Evolutionary conservation across 2,797 vertebrate species (phyloP).

Genomic region (Parambassis ranga): DNA sequence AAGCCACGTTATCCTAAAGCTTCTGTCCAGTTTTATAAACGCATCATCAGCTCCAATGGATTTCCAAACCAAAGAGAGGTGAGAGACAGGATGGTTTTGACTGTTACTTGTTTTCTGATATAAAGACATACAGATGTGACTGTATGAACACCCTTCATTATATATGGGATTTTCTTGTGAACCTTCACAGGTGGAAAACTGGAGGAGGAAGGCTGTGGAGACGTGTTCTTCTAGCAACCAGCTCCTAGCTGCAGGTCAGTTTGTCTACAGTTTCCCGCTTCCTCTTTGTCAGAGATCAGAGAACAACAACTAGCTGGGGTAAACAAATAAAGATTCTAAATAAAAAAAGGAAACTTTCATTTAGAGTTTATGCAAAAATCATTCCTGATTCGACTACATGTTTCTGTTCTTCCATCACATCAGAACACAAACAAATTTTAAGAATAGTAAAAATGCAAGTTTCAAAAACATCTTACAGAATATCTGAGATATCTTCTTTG

Average conservation of each 20-base stretch:
- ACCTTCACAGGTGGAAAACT: slow-evolving; percentile 84
- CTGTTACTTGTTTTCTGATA: too few relatives aligned
- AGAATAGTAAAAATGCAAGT: slow-evolving; percentile 21
- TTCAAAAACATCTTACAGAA: slow-evolving; percentile 56
- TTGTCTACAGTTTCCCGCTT: background rate
- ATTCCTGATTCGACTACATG: slow-evolving; percentile 9
- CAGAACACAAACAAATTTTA: slow-evolving; percentile 10
- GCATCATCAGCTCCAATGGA: slow-evolving; percentile 87
- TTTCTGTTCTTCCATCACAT: slow-evolving; percentile 21
- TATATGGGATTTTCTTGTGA: background rate
- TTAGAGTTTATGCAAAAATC: too few relatives aligned
- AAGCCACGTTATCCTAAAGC: slow-evolving; percentile 93
- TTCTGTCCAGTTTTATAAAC: slow-evolving; percentile 90
- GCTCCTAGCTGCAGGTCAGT: slow-evolving; percentile 86
- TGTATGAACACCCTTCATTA: too few relatives aligned
- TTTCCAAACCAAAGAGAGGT: slow-evolving; percentile 92
- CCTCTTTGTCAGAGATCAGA: slow-evolving; percentile 13
- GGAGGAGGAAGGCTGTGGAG: slow-evolving; percentile 84
- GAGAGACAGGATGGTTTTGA: background rate
- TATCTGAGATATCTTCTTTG: slow-evolving; percentile 80
- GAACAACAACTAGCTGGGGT: slow-evolving; percentile 69
- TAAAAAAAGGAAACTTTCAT: too few relatives aligned
- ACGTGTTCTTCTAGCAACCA: slow-evolving; percentile 88
- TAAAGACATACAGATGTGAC: too few relatives aligned
- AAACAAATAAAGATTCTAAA: slow-evolving; percentile 82